phyloP scores from a whole-genome alignment of 2,797 vertebrate species.

The Falco novaeseelandiae region DNA sequence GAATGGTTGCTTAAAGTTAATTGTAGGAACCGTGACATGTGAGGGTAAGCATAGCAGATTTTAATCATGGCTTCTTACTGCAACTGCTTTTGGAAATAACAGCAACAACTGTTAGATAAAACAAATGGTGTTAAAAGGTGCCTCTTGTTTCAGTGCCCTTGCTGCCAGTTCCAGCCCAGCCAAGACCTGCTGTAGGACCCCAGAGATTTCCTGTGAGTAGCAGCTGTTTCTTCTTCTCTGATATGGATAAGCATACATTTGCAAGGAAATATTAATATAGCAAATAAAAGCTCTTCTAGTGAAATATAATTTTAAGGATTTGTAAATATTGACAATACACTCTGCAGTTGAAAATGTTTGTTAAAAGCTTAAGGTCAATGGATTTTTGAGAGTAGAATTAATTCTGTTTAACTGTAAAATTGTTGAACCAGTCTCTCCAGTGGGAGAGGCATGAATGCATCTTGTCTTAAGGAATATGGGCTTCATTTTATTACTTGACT shows the following conservation, averaged over 20 bases:
- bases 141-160: slow-evolving; percentile 92
- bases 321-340: slow-evolving; percentile 87
- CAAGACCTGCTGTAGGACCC: slow-evolving; percentile 92
- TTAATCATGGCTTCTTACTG: background rate
- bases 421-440: slow-evolving; percentile 69
- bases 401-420: slow-evolving; percentile 82
- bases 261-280: slow-evolving; percentile 83
- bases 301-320: slow-evolving; percentile 84
- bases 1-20: slow-evolving; percentile 16
- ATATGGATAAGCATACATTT: slow-evolving; percentile 77
- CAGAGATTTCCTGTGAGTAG: slow-evolving; percentile 98
- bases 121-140: slow-evolving; percentile 59
- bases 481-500: slow-evolving; percentile 55
- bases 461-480: slow-evolving; percentile 55
- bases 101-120: slow-evolving; percentile 21
- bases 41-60: background rate
- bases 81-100: slow-evolving; percentile 44
- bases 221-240: slow-evolving; percentile 81
- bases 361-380: slow-evolving; percentile 86
- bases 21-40: background rate
- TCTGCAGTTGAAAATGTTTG: slow-evolving; percentile 83
- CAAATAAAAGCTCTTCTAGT: slow-evolving; percentile 83
- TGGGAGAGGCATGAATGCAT: slow-evolving; percentile 55
- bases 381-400: slow-evolving; percentile 82
- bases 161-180: slow-evolving; percentile 94